These are phyloP conservation scores for Bombus picipes DNA, from an alignment of 1,140 invertebrate genomes.

Conservation along the genomic window DNA sequence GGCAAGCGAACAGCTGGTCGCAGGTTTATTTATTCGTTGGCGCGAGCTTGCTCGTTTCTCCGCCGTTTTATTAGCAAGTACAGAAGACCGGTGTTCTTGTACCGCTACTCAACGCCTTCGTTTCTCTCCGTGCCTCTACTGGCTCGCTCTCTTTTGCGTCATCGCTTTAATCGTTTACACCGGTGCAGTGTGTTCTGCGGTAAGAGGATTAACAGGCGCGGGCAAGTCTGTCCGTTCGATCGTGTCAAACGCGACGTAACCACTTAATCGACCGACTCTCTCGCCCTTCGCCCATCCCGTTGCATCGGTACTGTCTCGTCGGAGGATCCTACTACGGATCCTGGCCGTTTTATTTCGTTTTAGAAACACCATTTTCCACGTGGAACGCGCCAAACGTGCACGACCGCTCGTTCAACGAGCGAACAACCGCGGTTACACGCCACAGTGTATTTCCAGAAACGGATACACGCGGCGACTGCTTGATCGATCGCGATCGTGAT, in stretches of 20 bases:
- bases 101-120: neutral
- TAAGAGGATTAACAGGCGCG: constrained; percentile 26
- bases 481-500: constrained; percentile 26
- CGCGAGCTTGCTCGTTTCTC: constrained; percentile 22
- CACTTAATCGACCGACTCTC: constrained; percentile 22
- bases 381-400: too few species aligned
- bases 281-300: neutral
- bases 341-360: constrained; percentile 11
- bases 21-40: constrained; percentile 30
- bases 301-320: neutral
- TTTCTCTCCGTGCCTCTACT: neutral
- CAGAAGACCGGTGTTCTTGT: neutral
- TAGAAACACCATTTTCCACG: neutral
- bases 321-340: neutral
- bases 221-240: constrained; percentile 21
- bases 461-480: constrained; percentile 10
- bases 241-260: constrained; percentile 25
- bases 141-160: constrained; percentile 41
- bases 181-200: constrained; percentile 29
- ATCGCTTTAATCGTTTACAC: constrained; percentile 35
- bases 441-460: neutral
- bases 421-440: neutral
- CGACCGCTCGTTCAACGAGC: neutral
- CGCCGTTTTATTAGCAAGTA: neutral
- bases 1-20: constrained; percentile 46